Base-by-base conservation (phyloP, 2,888 invertebrate species). In the Polydrusus tereticollis region DNA sequence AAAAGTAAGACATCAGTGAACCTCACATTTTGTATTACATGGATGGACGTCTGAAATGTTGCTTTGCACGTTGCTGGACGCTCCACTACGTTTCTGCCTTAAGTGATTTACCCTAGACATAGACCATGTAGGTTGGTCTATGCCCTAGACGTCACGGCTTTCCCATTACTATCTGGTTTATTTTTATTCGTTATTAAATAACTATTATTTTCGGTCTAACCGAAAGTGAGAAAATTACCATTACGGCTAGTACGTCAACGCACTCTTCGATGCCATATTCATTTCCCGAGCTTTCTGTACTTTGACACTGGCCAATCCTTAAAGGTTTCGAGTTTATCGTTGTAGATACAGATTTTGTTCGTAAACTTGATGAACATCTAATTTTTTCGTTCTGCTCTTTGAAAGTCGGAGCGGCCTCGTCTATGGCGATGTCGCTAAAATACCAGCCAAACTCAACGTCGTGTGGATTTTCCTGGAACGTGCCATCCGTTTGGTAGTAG, bases 361-460 rank as follows among this genome's bases (percentile, higher is more conserved):
- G 29, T 33, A 55, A 16, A 41, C 62, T 64, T 1, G 73, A 66
- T 10, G 55, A 41, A 58, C 58, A 63, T 69, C 57, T 76, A 8
- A 74, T 73, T 43, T 69, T 50, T 50, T 52, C 60, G 38, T 78
- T 78, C 18, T 67, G 58, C 43, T 73, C 59, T 38, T 76, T 72
- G 12, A 57, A 72, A 26, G 55, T 38, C 10, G 73, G 65, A 4
- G 59, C 59, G 38, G 57, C 68, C 70, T 80, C 79, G 16, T 80
- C 78, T 4, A 79, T 68, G 12, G 69, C 64, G 29, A 81, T 78
- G 43, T 82, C 80, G 20, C 67, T 43, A 14, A 80, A 76, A 62
- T 74, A 78, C 83, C 83, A 83, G 7, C 84, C 83, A 63, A 83
- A 84, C 47, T 78, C 78, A 7, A 60, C 75, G 70, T 83, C 82